Percentiles rank a stretch among this genome's conserved stretches.
phyloP scores from a whole-genome alignment of 2,113 vertebrate genomes.

The Clinocottus analis region DNA sequence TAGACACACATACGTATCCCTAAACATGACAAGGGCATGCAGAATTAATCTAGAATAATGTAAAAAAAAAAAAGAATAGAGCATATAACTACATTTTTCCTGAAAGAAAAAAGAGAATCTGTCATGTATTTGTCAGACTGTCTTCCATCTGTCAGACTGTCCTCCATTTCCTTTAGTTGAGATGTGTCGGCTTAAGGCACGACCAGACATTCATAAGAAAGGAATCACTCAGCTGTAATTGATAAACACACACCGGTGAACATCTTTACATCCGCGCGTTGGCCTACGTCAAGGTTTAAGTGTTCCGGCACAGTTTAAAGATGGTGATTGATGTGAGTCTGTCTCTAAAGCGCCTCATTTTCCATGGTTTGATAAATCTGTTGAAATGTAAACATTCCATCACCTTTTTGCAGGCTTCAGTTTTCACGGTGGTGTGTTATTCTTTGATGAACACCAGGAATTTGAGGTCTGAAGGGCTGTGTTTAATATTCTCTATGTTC shows the following conservation, averaged over 20 bases:
- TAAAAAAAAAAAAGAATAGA: not conserved
- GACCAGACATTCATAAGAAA: constrained; percentile 26
- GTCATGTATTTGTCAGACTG: not conserved
- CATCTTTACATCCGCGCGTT: constrained; percentile 43
- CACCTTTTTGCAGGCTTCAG: constrained; percentile 40
- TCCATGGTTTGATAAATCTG: constrained; percentile 60
- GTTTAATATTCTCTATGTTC: constrained; percentile 57
- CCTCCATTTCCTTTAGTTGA: not conserved
- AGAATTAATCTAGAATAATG: not conserved
- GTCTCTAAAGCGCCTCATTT: constrained; percentile 39
- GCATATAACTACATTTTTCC: not conserved
- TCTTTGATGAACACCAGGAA: constrained; percentile 44
- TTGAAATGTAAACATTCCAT: constrained; percentile 59
- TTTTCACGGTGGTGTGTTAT: constrained; percentile 58
- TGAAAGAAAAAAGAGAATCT: not conserved
- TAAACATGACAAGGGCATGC: constrained; percentile 5
- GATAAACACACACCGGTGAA: constrained; percentile 45
- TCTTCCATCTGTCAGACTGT: not conserved
- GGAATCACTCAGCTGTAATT: constrained; percentile 47
- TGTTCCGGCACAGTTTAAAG: constrained; percentile 36
- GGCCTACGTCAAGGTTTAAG: constrained; percentile 39
- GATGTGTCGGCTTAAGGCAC: not conserved
- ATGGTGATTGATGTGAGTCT: constrained; percentile 43
- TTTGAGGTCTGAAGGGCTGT: constrained; percentile 37
- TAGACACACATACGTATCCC: not conserved